Evolutionary conservation across 2,797 vertebrate species (phyloP), one percentile per base, ranked within the genome.

Genomic region (Schizothorax lantsangensis): DNA sequence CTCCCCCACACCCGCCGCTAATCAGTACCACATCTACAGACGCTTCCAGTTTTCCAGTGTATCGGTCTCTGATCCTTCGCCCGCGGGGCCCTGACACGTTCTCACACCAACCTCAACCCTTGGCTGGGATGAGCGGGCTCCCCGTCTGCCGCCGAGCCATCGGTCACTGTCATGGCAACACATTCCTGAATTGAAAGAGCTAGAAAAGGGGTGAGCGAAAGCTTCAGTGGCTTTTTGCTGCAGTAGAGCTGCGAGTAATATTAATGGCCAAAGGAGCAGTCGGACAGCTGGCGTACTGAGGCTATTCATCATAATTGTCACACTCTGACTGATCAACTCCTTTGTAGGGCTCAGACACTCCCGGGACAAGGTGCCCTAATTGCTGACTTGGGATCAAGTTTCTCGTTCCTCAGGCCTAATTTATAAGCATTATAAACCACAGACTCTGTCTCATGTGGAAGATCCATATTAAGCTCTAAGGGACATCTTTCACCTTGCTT

Each of bases 11-110:
- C 86, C 87, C 89, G 91, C 83, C 89, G 91, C 90, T 95, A 95
- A 95, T 95, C 93, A 93, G 85, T 94, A 93, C 91, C 95, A 95
- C 93, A 94, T 91, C 86, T 85, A 43, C 88, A 89, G 84, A 87
- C 66, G 66, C 73, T 86, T 79, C 85, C 71, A 87, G 79, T 91
- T 90, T 90, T 90, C 88, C 78, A 23, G 92, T 90, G 88, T 92
- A 90, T 92, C 79, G 68, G 47, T 69, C 15, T 68, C 80, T 92
- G 91, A 91, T 91, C 89, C 91, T 85, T 88, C 89, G 89, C 89
- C 52, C 59, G 87, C 69, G 82, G 79, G 77, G 83, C 59, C 88
- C 90, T 91, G 82, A 92, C 91, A 79, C 81, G 91, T 89, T 91
- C 86, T 40, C 1, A 83, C 87, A 87, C 75, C 83, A 88, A 64